Conservation (phyloP, 2,797 vertebrate species). For the Tokudaia muenninki region DNA sequence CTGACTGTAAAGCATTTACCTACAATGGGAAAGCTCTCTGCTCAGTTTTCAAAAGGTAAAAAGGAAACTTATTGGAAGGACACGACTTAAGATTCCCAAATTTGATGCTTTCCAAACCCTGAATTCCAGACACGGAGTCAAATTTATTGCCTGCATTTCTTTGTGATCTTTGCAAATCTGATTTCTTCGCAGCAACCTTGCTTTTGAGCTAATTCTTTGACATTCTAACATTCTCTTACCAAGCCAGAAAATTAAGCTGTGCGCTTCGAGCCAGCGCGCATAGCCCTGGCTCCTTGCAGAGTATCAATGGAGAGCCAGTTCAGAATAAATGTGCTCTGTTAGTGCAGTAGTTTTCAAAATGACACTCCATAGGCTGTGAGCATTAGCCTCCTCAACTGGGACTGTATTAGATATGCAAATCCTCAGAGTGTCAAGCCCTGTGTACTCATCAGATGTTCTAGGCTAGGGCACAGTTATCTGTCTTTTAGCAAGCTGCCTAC, state of each 20-base stretch:
- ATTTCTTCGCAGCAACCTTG: conserved; percentile 2
- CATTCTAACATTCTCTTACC: neutral
- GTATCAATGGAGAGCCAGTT: neutral
- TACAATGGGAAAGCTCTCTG: neutral
- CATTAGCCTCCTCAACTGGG: neutral
- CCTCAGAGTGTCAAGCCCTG: neutral
- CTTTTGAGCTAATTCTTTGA: conserved; percentile 14
- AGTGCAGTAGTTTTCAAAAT: neutral
- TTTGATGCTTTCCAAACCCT: neutral
- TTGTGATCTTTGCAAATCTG: neutral
- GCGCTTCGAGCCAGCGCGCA: neutral
- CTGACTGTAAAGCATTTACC: neutral
- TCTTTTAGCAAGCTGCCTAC: conserved; percentile 15
- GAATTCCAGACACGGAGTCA: neutral
- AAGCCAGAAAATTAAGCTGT: neutral
- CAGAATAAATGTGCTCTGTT: conserved; percentile 15
- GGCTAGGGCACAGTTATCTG: neutral
- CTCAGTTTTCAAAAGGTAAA: neutral
- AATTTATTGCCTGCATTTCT: conserved; percentile 5
- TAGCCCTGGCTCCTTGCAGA: neutral
- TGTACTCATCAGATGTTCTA: conserved; percentile 5
- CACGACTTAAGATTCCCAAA: neutral
- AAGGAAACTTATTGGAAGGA: neutral
- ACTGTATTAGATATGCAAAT: conserved; percentile 38
- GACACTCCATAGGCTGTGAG: neutral